Evolutionary conservation across 2,888 invertebrate genomes (phyloP).

Genomic region (Opisthograptis luteolata): DNA sequence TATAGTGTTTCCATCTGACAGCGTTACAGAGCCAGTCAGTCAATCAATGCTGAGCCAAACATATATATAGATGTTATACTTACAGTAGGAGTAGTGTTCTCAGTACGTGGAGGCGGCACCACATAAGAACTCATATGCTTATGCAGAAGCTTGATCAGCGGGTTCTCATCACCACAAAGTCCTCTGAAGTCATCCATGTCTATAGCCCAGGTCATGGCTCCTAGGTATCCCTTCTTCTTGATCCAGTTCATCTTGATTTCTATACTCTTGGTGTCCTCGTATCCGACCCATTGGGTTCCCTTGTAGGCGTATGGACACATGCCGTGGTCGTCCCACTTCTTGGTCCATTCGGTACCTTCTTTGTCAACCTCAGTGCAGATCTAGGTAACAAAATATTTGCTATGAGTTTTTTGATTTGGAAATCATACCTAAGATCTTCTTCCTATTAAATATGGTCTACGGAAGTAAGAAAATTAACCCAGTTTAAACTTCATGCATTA

Average conservation of each 20-base stretch:
- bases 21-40: too few relatives aligned
- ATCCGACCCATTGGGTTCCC: conserved; percentile 96
- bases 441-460: too few relatives aligned
- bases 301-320: conserved; percentile 94
- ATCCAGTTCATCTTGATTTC: conserved; percentile 96
- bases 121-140: conserved; percentile 88
- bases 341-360: conserved; percentile 90
- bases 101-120: conserved; percentile 87
- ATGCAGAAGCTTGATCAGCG: conserved; percentile 89
- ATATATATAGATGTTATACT: too few relatives aligned
- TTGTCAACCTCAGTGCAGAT: conserved; percentile 91
- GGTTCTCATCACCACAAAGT: conserved; percentile 90
- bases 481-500: too few relatives aligned
- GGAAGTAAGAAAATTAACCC: too few relatives aligned
- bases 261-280: conserved; percentile 91
- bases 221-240: conserved; percentile 89
- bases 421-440: too few relatives aligned
- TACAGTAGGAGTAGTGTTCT: conserved; percentile 87
- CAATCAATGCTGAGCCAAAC: too few relatives aligned
- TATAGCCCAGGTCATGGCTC: conserved; percentile 97
- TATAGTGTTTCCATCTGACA: too few relatives aligned
- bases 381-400: conserved; percentile 58
- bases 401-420: not conserved
- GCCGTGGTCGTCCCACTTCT: conserved; percentile 92
- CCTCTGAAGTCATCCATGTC: conserved; percentile 96